Conservation (phyloP, 2,888 invertebrate species). For the Ennomos quercinarius region DNA sequence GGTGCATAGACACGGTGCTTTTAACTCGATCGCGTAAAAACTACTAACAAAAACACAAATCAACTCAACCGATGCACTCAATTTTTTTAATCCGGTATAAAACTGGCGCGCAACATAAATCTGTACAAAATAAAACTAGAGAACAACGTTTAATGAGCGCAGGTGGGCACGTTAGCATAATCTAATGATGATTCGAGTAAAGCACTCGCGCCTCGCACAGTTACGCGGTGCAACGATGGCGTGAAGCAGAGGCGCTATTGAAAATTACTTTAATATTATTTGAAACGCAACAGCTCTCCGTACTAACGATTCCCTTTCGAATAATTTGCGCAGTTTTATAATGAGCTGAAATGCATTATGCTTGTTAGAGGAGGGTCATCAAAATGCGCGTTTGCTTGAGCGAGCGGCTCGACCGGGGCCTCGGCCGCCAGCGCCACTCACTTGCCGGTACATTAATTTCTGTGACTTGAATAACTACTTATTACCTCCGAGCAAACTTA, state of each 20-base stretch:
- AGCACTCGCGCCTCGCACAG: slow-evolving; percentile 14
- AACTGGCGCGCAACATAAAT: slow-evolving; percentile 12
- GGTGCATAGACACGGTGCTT: too few relatives aligned
- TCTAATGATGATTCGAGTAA: slow-evolving; percentile 17
- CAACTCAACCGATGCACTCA: slow-evolving; percentile 7
- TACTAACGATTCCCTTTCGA: slow-evolving; percentile 24
- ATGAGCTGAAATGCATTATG: slow-evolving; percentile 27
- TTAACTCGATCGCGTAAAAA: slow-evolving; percentile 6
- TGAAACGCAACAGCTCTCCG: slow-evolving; percentile 27
- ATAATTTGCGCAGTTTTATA: slow-evolving; percentile 33
- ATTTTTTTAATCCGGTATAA: slow-evolving; percentile 17
- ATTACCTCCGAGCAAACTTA: slow-evolving; percentile 14
- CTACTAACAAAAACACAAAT: slow-evolving; percentile 3
- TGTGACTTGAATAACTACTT: slow-evolving; percentile 21
- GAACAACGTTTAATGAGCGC: slow-evolving; percentile 16
- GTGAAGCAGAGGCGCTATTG: slow-evolving; percentile 19
- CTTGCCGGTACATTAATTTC: slow-evolving; percentile 30
- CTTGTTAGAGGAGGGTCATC: slow-evolving; percentile 27
- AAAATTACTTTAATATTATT: slow-evolving; percentile 27
- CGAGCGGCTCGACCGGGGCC: slow-evolving; percentile 9
- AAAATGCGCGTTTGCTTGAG: slow-evolving; percentile 17
- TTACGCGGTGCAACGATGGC: background rate
- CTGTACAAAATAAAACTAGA: slow-evolving; percentile 12
- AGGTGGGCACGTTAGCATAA: slow-evolving; percentile 1
- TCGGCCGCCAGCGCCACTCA: slow-evolving; percentile 7